Evolutionary conservation across 2,888 invertebrate species (phyloP).

Genomic region (Nemotelus nigrinus): DNA sequence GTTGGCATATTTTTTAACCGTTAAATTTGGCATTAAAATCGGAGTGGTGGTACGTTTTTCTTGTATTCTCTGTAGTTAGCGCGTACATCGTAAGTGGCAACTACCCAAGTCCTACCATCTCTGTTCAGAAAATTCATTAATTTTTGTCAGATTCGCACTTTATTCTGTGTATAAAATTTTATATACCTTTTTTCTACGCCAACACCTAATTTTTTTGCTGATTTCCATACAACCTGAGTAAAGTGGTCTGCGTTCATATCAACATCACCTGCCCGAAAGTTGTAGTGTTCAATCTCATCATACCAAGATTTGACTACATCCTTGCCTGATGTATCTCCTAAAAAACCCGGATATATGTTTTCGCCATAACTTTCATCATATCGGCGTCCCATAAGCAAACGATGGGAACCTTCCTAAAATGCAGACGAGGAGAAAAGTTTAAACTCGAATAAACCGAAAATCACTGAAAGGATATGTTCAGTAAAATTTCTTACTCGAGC

Average conservation of each 20-base stretch:
- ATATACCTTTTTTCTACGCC: conserved; percentile 70
- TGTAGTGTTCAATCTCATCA: conserved; percentile 75
- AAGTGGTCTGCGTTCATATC: conserved; percentile 81
- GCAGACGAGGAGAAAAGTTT: not conserved
- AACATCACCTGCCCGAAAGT: conserved; percentile 72
- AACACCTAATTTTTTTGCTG: conserved; percentile 78
- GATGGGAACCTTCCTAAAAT: conserved; percentile 33
- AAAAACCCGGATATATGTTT: conserved; percentile 82
- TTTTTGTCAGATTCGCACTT: no score
- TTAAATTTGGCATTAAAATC: not conserved
- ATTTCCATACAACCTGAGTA: conserved; percentile 85
- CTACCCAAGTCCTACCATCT: conserved; percentile 75
- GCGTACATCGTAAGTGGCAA: conserved; percentile 89
- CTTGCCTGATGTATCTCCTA: conserved; percentile 73
- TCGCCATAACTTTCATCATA: conserved; percentile 35
- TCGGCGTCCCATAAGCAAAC: conserved; percentile 35
- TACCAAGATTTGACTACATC: conserved; percentile 86
- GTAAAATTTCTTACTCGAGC: conserved; percentile 64
- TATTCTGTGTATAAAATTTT: no score
- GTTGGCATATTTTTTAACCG: not conserved
- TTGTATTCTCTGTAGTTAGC: conserved; percentile 84
- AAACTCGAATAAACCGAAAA: not conserved
- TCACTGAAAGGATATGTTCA: not conserved
- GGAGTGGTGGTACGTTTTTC: conserved; percentile 71
- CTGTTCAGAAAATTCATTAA: conserved; percentile 66